Conservation (phyloP, 2,888 invertebrate genomes). For the Tetragonula carbonaria region DNA sequence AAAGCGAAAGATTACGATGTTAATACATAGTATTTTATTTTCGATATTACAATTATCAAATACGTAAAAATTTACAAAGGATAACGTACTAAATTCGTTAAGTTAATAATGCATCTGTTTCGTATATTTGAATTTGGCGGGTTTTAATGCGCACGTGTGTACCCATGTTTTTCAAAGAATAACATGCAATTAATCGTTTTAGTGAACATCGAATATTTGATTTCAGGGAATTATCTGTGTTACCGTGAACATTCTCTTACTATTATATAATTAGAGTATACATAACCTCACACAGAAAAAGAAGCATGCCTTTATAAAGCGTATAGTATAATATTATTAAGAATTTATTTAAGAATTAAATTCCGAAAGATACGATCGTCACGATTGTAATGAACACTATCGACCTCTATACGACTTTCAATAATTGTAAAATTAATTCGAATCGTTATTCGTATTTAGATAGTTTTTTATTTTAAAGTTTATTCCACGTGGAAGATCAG, state of each 20-base stretch:
- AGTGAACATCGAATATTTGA: not conserved
- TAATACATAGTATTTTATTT: not conserved
- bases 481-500: not conserved
- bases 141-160: not conserved
- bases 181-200: not conserved
- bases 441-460: not conserved
- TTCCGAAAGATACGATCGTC: not conserved
- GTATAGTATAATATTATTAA: not conserved
- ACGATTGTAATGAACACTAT: not conserved
- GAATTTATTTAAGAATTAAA: not conserved
- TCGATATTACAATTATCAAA: not conserved
- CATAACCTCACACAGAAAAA: slow-evolving; percentile 59
- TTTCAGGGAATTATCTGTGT: not conserved
- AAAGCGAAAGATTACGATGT: slow-evolving; percentile 36
- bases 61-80: not conserved
- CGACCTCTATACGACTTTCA: not conserved
- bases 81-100: not conserved
- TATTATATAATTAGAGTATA: not conserved
- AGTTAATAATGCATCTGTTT: not conserved
- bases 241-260: not conserved
- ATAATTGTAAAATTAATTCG: not conserved
- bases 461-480: not conserved
- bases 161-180: not conserved
- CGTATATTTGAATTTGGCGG: slow-evolving; percentile 51
- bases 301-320: not conserved